Conservation (phyloP, 2,113 vertebrate genomes). For the Charadrius vociferus region DNA sequence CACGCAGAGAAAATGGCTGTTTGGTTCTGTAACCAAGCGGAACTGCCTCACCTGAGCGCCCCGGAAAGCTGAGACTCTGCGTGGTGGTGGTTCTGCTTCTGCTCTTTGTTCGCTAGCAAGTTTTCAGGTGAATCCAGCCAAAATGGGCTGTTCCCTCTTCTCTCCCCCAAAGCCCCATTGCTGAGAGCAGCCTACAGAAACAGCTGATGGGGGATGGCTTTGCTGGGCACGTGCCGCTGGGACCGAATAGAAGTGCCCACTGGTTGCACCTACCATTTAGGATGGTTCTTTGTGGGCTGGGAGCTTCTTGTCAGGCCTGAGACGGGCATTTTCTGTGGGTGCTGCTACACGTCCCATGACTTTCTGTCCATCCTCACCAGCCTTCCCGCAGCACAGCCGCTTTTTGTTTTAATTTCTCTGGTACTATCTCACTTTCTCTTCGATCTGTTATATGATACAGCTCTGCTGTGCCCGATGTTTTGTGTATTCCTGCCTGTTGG, state of each 20-base stretch:
- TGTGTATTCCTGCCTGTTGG: not conserved
- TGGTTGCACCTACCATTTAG: not conserved
- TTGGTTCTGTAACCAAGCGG: not conserved
- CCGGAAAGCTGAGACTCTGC: not conserved
- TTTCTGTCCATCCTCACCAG: not conserved
- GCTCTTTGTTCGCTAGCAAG: not conserved
- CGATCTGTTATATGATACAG: too few relatives aligned
- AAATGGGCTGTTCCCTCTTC: not conserved
- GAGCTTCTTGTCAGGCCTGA: not conserved
- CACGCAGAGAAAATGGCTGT: too few relatives aligned
- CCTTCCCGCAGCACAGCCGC: not conserved
- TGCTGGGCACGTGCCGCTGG: rapidly evolving
- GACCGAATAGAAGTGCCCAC: rapidly evolving
- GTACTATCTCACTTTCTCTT: not conserved
- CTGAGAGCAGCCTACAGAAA: not conserved
- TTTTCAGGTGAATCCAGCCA: not conserved
- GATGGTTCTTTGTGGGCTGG: not conserved
- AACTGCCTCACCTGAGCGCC: not conserved
- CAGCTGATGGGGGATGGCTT: not conserved
- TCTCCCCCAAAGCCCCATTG: not conserved
- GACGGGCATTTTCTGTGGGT: not conserved
- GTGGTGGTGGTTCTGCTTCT: not conserved
- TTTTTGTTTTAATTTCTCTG: not conserved
- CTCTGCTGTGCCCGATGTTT: not conserved
- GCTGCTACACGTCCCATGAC: not conserved